phyloP scores from a whole-genome alignment of 92 coral and sea anemone genomes.

The Umimayanthus chanpuru region DNA sequence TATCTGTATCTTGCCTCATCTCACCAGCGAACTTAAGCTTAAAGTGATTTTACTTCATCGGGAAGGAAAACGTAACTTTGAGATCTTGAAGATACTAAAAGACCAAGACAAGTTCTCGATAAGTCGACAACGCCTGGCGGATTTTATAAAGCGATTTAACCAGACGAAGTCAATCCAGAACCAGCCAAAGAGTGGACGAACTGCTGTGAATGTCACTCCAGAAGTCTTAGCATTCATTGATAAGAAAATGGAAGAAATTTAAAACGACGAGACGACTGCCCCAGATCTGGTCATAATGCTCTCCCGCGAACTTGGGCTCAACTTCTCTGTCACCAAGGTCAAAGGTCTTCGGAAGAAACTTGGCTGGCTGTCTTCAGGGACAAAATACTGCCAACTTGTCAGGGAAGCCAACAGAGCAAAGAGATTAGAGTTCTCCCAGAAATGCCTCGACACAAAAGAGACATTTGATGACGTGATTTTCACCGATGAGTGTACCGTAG shows the following conservation, averaged over 20 bases:
- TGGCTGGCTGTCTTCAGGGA: conserved; percentile 62
- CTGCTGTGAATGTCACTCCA: conserved; percentile 19
- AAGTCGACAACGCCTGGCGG: conserved; percentile 33
- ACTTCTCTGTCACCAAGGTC: conserved; percentile 41
- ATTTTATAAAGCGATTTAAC: conserved; percentile 47
- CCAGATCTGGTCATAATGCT: conserved; percentile 41
- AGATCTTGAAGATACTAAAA: conserved; percentile 39
- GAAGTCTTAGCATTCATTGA: conserved; percentile 53
- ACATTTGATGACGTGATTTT: conserved; percentile 25
- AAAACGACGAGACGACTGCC: conserved; percentile 61
- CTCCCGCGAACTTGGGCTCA: conserved; percentile 19
- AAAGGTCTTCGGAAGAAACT: conserved; percentile 38
- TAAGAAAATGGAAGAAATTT: conserved; percentile 56
- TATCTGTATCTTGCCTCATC: conserved; percentile 40
- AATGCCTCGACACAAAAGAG: conserved; percentile 18
- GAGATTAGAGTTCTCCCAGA: no score
- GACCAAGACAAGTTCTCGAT: conserved; percentile 50
- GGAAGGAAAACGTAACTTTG: conserved; percentile 48
- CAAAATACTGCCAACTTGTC: conserved; percentile 65
- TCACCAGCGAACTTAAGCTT: conserved; percentile 46
- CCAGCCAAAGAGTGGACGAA: conserved; percentile 31
- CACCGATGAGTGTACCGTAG: no score
- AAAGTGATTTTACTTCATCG: conserved; percentile 46
- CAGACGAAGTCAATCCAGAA: conserved; percentile 45
- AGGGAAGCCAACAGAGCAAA: conserved; percentile 57